Evolutionary conservation across 2,113 vertebrate genomes (phyloP).

Genomic region (Aegotheles bennettii): DNA sequence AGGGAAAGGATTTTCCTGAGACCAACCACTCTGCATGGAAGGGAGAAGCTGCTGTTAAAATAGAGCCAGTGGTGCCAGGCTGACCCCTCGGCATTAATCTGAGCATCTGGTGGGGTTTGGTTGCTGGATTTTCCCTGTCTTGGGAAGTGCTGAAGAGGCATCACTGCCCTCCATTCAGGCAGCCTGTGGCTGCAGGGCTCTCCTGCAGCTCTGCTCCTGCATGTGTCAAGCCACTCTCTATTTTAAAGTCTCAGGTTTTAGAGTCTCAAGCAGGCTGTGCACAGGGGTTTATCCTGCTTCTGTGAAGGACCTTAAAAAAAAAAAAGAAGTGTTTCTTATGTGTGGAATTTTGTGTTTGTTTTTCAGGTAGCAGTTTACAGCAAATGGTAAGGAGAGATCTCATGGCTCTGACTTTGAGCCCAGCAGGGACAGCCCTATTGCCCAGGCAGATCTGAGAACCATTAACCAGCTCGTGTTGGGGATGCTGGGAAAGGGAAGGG

Average conservation of each 20-base stretch:
- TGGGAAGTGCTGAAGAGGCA: neutral
- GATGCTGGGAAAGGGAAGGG: neutral
- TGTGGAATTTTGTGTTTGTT: neutral
- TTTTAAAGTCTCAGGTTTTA: neutral
- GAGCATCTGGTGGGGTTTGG: neutral
- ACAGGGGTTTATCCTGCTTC: neutral
- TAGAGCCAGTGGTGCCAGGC: neutral
- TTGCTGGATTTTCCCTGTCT: neutral
- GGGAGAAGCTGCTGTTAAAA: neutral
- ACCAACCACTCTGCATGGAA: neutral
- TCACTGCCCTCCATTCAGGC: neutral
- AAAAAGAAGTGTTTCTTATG: neutral
- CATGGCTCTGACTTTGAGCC: neutral
- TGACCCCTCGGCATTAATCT: fast-evolving
- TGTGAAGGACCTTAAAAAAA: neutral
- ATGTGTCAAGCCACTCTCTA: neutral
- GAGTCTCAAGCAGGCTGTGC: neutral
- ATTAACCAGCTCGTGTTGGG: neutral
- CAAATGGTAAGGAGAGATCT: neutral
- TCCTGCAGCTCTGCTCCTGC: neutral
- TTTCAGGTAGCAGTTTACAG: neutral
- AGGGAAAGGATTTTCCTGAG: neutral
- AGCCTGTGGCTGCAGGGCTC: neutral
- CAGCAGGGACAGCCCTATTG: neutral
- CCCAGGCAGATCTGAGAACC: neutral